A percentile compares a stretch with the other conserved stretches of the same genome.
phyloP scores from a whole-genome alignment of 2,797 vertebrate genomes.

The Lacerta agilis region DNA sequence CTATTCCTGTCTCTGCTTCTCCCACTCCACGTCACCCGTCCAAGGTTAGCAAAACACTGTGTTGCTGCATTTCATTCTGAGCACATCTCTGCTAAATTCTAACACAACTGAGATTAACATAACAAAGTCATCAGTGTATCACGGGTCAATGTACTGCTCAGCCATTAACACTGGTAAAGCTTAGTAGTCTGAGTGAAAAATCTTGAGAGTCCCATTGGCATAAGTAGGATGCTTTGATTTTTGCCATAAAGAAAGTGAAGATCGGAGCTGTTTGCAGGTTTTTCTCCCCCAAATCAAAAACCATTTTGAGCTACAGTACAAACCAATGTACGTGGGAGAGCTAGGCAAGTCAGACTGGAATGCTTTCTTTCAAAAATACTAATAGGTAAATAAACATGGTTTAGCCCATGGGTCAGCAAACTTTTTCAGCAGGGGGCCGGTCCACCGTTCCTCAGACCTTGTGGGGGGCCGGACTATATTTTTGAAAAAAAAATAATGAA shows the following conservation, averaged over 20 bases:
- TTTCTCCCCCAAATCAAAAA: constrained; percentile 31
- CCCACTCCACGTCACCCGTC: neutral
- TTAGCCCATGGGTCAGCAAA: too few species aligned
- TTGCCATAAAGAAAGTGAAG: constrained; percentile 38
- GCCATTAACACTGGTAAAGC: constrained; percentile 46
- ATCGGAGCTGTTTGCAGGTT: neutral
- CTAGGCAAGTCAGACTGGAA: constrained; percentile 52
- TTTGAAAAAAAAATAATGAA: rapidly evolving
- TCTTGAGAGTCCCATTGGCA: constrained; percentile 28
- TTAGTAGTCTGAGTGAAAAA: constrained; percentile 44
- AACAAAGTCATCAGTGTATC: constrained; percentile 50
- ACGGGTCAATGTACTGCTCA: constrained; percentile 58
- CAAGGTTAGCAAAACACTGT: neutral
- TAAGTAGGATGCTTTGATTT: constrained; percentile 49
- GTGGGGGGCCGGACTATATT: too few species aligned
- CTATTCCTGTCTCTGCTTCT: neutral
- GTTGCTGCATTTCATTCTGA: neutral
- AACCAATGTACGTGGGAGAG: constrained; percentile 47
- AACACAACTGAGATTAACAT: constrained; percentile 31
- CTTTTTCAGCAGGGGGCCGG: too few species aligned
- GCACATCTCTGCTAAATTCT: constrained; percentile 15
- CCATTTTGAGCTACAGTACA: constrained; percentile 17
- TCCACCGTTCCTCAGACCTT: too few species aligned
- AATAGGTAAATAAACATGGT: constrained; percentile 7
- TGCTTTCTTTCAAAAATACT: constrained; percentile 42